These are phyloP conservation scores for Melanchra persicariae DNA, from an alignment of 2,888 invertebrate species.

Conservation along the genomic window DNA sequence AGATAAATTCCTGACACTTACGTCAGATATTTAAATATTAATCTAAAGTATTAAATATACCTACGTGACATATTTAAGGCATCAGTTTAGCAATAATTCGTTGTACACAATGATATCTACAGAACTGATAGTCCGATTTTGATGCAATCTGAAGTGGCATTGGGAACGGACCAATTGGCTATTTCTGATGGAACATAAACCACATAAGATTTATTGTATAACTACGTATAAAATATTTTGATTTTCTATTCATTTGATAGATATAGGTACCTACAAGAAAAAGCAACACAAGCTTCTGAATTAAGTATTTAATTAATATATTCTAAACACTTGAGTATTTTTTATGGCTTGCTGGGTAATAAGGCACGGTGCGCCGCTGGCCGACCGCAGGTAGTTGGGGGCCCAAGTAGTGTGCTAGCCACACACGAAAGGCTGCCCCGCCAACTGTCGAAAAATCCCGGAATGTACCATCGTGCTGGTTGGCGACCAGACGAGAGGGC, in stretches of 20 bases:
- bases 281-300: not conserved
- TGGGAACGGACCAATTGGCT: not conserved
- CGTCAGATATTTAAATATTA: not conserved
- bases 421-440: too few species aligned
- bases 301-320: conserved; percentile 1
- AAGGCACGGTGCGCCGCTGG: too few species aligned
- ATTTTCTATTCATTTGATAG: not conserved
- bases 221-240: too few species aligned
- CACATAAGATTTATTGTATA: not conserved
- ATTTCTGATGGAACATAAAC: not conserved
- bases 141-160: not conserved
- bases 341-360: not conserved
- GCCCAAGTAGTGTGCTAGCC: too few species aligned
- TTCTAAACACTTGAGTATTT: not conserved
- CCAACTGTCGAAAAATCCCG: too few species aligned
- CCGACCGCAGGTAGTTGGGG: too few species aligned
- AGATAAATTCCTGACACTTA: not conserved
- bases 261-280: too few species aligned
- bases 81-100: not conserved
- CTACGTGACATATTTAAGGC: too few species aligned
- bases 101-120: not conserved
- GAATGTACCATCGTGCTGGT: too few species aligned
- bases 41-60: conserved; percentile 2
- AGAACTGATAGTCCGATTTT: not conserved
- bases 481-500: too few species aligned